Base-by-base conservation (phyloP, 2,888 invertebrate species). In the Axea sp. region DNA sequence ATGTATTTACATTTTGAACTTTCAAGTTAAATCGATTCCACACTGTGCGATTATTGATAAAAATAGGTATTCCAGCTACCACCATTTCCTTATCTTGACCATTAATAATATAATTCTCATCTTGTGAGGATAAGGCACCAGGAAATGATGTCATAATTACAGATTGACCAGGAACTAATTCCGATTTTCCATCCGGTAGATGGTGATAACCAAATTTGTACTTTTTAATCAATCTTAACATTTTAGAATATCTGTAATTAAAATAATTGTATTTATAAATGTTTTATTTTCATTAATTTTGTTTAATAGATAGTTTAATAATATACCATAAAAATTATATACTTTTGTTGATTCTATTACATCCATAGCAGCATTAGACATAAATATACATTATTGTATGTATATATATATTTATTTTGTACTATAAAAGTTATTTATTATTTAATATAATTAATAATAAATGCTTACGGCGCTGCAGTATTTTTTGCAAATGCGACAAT, bases 61-160 rank as follows among this genome's bases (percentile, higher is more conserved):
- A 92, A 49, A 96, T 91, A 2, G 93, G 91, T 2, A 96, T 95
- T 67, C 96, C 96, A 5, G 93, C 91, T 0, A 95, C 89, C 4
- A 92, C 91, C 80, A 95, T 88, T 55, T 90, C 88, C 33, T 88
- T 89, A 12, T 82, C 76, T 31, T 81, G 85, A 30, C 87, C 84
- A 2, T 91, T 89, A 4, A 95, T 88, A 7, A 92, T 87, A 83
- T 96, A 96, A 85, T 93, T 94, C 83, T 96, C 96, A 85, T 96
- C 96, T 49, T 94, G 93, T 22, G 95, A 95, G 28, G 93, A 92
- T 26, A 96, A 84, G 7, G 93, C 91, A 5, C 95, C 96, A 0
- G 96, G 96, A 86, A 95, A 96, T 0, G 96, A 93, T 0, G 95
- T 93, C 88, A 96, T 95, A 5, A 92, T 91, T 12, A 95, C 90